phyloP scores from a whole-genome alignment of 2,797 vertebrate species.

The Cuculus canorus region DNA sequence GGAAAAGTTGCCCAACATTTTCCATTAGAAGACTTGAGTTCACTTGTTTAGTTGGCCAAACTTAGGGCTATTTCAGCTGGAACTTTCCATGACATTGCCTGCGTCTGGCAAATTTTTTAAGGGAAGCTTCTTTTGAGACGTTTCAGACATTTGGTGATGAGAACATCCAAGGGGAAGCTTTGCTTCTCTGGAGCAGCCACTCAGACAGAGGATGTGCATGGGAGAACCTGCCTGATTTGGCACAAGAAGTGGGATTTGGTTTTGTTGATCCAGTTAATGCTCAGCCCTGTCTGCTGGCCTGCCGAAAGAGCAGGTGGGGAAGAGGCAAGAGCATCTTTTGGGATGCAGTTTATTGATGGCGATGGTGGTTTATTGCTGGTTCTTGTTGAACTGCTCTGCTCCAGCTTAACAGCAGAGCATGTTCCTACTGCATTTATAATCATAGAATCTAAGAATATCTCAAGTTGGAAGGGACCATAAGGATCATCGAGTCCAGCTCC shows the following conservation, averaged over 20 bases:
- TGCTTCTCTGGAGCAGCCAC: background rate
- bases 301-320: fast-evolving
- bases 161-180: background rate
- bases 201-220: fast-evolving
- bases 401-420: background rate
- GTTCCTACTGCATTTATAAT: background rate
- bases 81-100: constrained; percentile 10
- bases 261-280: background rate
- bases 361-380: background rate
- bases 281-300: background rate
- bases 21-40: constrained; percentile 1
- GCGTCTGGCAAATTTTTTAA: background rate
- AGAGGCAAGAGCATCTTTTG: background rate
- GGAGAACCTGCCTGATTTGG: background rate
- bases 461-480: background rate
- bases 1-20: constrained; percentile 2
- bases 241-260: background rate
- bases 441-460: background rate
- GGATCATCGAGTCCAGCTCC: background rate
- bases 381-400: background rate
- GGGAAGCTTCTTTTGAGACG: background rate
- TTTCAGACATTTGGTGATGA: background rate
- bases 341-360: background rate
- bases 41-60: constrained; percentile 16
- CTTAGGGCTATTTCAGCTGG: background rate